Percentiles rank a stretch among this genome's conserved stretches.
Evolutionary conservation across 2,113 vertebrate species (phyloP).

Genomic region (Rhegmatorhina hoffmannsi): DNA sequence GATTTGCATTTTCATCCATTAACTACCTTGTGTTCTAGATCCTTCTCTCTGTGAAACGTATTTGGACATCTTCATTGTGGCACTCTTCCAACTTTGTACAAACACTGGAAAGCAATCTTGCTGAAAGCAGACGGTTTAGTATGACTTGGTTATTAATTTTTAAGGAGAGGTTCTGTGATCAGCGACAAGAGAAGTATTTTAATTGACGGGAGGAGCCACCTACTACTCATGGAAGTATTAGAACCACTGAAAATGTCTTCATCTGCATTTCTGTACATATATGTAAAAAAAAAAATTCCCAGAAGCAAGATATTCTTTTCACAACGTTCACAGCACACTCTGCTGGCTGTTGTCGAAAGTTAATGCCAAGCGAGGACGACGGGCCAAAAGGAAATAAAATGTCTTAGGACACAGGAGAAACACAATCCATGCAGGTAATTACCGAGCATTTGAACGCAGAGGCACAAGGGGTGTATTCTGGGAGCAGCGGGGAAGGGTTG

Average conservation of each 20-base stretch:
- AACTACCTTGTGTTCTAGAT: background rate
- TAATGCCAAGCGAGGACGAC: background rate
- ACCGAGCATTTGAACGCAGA: background rate
- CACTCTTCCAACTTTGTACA: constrained; percentile 10
- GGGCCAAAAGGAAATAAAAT: background rate
- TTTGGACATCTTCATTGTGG: background rate
- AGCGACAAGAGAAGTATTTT: background rate
- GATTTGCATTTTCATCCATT: background rate
- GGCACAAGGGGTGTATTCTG: rapidly evolving
- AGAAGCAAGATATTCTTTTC: background rate
- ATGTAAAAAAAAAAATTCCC: background rate
- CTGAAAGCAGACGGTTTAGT: background rate
- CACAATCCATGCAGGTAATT: background rate
- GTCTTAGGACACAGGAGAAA: background rate
- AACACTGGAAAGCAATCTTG: background rate
- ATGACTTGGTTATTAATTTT: background rate
- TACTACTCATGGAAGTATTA: background rate
- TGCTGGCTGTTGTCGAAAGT: constrained; percentile 13
- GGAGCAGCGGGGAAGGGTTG: background rate
- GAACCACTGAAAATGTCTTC: constrained; percentile 20
- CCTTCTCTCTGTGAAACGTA: background rate
- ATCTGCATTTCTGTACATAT: background rate
- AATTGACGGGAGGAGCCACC: background rate
- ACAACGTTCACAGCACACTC: constrained; percentile 46
- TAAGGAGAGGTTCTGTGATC: background rate